Conservation (phyloP, 2,113 vertebrate species). For the Coptodon bakossiorum region DNA sequence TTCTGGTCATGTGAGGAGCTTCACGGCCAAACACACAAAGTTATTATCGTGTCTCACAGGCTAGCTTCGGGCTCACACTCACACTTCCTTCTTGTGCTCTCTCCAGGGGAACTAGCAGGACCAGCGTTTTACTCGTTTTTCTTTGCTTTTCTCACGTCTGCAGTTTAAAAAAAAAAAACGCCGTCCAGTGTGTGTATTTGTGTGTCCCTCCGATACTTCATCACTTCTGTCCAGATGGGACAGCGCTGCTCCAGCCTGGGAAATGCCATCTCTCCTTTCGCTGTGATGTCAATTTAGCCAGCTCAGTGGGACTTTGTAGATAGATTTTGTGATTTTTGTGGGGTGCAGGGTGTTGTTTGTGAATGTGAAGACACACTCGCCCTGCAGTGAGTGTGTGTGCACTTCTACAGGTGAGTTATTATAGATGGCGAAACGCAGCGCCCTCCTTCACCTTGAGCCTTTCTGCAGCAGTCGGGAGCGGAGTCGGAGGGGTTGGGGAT, state of each 20-base stretch:
- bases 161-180: not conserved
- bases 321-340: not conserved
- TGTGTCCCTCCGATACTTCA: not conserved
- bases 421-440: not conserved
- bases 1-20: constrained; percentile 38
- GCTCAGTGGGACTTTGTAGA: not conserved
- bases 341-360: not conserved
- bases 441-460: constrained; percentile 61
- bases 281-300: not conserved
- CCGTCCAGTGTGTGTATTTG: not conserved
- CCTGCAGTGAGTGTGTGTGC: not conserved
- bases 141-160: not conserved
- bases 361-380: not conserved
- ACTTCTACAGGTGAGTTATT: constrained; percentile 49
- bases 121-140: not conserved
- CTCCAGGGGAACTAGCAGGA: not conserved
- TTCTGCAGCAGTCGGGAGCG: not conserved
- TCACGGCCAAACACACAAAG: not conserved
- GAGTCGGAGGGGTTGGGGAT: not conserved
- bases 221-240: not conserved
- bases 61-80: not conserved
- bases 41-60: constrained; percentile 18
- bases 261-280: not conserved
- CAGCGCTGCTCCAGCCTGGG: not conserved
- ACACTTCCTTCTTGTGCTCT: not conserved